Evolutionary conservation across 2,888 invertebrate species (phyloP), one percentile per base, ranked within the genome.

Genomic region (Pegoplata infirma): DNA sequence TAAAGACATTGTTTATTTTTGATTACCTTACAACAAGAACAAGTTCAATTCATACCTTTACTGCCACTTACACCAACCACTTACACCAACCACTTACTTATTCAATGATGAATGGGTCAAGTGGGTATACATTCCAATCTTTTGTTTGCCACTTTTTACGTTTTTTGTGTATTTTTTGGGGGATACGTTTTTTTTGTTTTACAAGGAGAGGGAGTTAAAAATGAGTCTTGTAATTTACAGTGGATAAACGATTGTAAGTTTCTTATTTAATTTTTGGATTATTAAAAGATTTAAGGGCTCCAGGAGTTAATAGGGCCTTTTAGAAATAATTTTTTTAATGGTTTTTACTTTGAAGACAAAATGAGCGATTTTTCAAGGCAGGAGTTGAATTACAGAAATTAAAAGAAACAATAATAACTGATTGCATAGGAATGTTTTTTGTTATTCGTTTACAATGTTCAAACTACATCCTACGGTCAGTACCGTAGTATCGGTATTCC

Each of bases 41-140:
- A 69, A 67, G 25, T 66, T 64, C 28, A 66, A 61, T 56, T 59
- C 44, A 47, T 49, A 16, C 19, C 14, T 23, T 19, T 17, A 21
- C 21, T 56, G 40, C 40, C 63, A 56, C 49, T 68, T 56, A 19
- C n/a, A n/a, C n/a, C n/a, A n/a, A n/a, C n/a, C n/a, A n/a, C n/a
- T n/a, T 68, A 55, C 49, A 56, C 68, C 49, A 23, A 63, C 47
- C 68, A 16, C 46, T 40, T 32, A 55, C 40, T 36, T 61, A 55
- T 68, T 61, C 61, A 55, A 56, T 63, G 61, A 55, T 63, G 63
- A 75, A 68, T 68, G 53, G 61, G 68, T 68, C 68, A 75, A 75
- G 74, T 67, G 67, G 74, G 74, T 67, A 61, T 53, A 67, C 59
- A 58, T 40, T 49, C 25, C 12, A 66, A 58, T 58, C 16, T 66